Conservation (phyloP, 2,888 invertebrate species). For the Oligia fasciuncula region DNA sequence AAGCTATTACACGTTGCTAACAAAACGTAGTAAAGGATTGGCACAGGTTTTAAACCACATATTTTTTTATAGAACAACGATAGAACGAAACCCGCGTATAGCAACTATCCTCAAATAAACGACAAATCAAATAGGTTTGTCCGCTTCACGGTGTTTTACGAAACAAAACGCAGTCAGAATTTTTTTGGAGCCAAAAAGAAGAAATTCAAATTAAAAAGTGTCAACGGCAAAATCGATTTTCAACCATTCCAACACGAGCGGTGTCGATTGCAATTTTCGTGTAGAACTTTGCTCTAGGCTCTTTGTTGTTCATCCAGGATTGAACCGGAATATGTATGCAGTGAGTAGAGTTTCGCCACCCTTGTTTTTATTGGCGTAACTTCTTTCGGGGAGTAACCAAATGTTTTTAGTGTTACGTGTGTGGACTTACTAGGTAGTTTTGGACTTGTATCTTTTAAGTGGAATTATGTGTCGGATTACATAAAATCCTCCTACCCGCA, state of each 20-base stretch:
- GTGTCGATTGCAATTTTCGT: slow-evolving; percentile 72
- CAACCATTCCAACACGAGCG: slow-evolving; percentile 56
- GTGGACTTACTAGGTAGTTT: slow-evolving; percentile 6
- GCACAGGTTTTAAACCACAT: slow-evolving; percentile 8
- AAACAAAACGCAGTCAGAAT: slow-evolving; percentile 54
- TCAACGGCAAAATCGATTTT: slow-evolving; percentile 72
- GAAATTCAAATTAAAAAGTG: slow-evolving; percentile 78
- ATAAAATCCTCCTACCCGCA: neutral
- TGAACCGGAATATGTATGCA: slow-evolving; percentile 61
- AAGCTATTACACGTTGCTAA: slow-evolving; percentile 2
- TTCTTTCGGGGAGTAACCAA: slow-evolving; percentile 35
- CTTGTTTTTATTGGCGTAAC: slow-evolving; percentile 52
- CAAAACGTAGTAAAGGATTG: slow-evolving; percentile 22
- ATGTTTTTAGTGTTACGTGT: slow-evolving; percentile 42
- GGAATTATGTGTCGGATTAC: neutral
- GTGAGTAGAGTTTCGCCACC: slow-evolving; percentile 15
- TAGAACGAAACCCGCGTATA: neutral
- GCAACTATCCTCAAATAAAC: slow-evolving; percentile 35
- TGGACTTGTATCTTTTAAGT: neutral
- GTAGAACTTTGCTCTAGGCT: slow-evolving; percentile 61
- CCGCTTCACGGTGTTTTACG: slow-evolving; percentile 31
- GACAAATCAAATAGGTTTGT: slow-evolving; percentile 46
- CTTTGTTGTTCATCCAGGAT: slow-evolving; percentile 63
- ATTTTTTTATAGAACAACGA: slow-evolving; percentile 17
- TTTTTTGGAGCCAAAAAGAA: slow-evolving; percentile 63